These are phyloP conservation scores for Sicus ferrugineus DNA, from an alignment of 2,888 invertebrate genomes.

Conservation along the genomic window DNA sequence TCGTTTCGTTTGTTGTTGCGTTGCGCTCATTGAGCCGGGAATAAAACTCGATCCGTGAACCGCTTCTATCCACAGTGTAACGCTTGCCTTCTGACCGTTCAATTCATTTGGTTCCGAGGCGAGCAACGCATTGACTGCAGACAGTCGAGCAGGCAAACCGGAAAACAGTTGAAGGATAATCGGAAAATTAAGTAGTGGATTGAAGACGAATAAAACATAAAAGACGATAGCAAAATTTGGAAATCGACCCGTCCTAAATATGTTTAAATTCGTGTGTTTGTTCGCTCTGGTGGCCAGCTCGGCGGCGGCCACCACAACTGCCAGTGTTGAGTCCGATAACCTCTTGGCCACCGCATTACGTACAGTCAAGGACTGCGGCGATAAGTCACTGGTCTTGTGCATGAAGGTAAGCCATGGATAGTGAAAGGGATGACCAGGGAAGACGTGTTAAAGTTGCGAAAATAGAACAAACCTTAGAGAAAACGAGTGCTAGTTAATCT, in stretches of 20 bases:
- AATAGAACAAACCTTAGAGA: too few species aligned
- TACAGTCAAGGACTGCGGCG: constrained; percentile 76
- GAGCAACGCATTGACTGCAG: constrained; percentile 29
- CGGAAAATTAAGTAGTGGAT: constrained; percentile 37
- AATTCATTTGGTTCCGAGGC: constrained; percentile 47
- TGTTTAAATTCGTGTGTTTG: constrained; percentile 67
- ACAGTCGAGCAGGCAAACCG: constrained; percentile 28
- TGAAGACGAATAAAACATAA: constrained; percentile 10
- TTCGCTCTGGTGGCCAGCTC: constrained; percentile 66
- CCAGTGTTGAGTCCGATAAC: constrained; percentile 66
- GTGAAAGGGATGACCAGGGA: background rate
- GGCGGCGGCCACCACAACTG: constrained; percentile 63
- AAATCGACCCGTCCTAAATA: constrained; percentile 38
- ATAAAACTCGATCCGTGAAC: constrained; percentile 65
- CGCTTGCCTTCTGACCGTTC: constrained; percentile 65
- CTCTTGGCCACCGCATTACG: constrained; percentile 72
- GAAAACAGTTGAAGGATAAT: constrained; percentile 30
- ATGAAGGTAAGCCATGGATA: constrained; percentile 77
- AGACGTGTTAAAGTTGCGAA: background rate
- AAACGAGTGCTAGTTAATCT: too few species aligned
- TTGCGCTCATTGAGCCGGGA: constrained; percentile 52
- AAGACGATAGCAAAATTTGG: background rate
- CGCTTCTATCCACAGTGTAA: constrained; percentile 65
- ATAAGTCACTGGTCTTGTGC: constrained; percentile 74
- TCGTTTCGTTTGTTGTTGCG: constrained; percentile 45